Evolutionary conservation across 1,140 invertebrate species (phyloP).

Genomic region (Hesperophylax magnus): DNA sequence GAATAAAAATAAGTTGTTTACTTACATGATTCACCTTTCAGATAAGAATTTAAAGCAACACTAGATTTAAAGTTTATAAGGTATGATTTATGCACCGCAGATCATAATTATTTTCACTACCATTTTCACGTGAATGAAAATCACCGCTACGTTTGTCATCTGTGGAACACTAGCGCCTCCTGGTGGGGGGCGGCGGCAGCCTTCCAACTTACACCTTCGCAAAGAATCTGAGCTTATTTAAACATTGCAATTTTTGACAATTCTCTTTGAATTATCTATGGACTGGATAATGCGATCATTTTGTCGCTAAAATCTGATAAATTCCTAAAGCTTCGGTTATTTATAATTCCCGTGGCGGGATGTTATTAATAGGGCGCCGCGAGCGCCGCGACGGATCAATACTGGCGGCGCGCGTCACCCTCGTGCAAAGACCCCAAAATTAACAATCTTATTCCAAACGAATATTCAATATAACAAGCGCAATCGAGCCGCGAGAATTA

Average conservation of each 20-base stretch:
- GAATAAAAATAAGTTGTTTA: no score
- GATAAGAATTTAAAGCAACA: neutral
- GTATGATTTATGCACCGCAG: neutral
- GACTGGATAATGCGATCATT: constrained; percentile 12
- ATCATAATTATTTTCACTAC: constrained; percentile 25
- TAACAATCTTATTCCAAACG: neutral
- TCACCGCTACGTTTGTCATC: constrained; percentile 27
- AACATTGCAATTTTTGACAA: neutral
- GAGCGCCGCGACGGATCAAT: constrained; percentile 55
- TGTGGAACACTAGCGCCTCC: constrained; percentile 35
- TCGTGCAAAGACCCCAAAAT: constrained; percentile 25
- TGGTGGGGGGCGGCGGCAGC: constrained; percentile 13
- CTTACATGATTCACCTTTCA: neutral
- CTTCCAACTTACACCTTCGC: neutral
- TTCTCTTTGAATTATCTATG: neutral
- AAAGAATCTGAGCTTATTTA: neutral
- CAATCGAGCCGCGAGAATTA: no score
- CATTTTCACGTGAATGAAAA: constrained; percentile 45
- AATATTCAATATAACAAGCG: no score
- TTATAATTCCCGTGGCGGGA: constrained; percentile 40
- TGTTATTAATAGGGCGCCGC: constrained; percentile 48
- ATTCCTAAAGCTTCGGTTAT: constrained; percentile 43
- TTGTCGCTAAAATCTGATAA: neutral
- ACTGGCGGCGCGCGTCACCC: constrained; percentile 53
- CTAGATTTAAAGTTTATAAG: neutral